These are phyloP conservation scores for Drosophila rufa DNA, from an alignment of 1,140 invertebrate genomes.

Conservation along the genomic window DNA sequence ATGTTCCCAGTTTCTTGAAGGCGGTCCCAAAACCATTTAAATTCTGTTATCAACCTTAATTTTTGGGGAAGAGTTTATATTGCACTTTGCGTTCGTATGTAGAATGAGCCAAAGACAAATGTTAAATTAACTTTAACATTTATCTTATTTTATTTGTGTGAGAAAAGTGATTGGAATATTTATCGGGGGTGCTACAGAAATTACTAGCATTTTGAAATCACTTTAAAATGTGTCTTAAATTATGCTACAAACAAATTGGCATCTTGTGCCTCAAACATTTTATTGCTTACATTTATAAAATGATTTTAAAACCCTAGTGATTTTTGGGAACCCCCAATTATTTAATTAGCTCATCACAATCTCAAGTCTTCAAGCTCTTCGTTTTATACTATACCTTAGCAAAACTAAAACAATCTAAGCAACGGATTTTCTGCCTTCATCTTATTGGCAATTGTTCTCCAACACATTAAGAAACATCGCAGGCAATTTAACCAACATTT, in stretches of 20 bases:
- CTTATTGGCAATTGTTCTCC: not conserved
- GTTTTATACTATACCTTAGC: too few species aligned
- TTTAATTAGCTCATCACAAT: too few species aligned
- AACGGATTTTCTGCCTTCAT: not conserved
- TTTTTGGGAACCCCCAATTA: too few species aligned
- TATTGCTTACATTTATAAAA: too few species aligned
- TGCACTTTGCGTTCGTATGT: not conserved
- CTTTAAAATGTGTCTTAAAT: too few species aligned
- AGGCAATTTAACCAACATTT: constrained; percentile 10
- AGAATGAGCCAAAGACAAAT: not conserved
- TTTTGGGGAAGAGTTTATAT: not conserved
- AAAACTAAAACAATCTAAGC: not conserved
- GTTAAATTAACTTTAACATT: not conserved
- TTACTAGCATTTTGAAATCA: too few species aligned
- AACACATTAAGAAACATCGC: not conserved
- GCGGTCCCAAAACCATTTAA: constrained; percentile 14
- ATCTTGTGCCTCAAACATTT: too few species aligned
- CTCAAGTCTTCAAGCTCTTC: too few species aligned
- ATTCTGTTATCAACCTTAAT: constrained; percentile 3
- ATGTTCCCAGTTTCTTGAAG: not conserved
- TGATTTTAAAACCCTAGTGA: not conserved
- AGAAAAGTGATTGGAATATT: not conserved
- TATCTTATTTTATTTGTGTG: not conserved
- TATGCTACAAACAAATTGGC: too few species aligned
- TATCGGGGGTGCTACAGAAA: too few species aligned